These are phyloP conservation scores for Pelagia noctiluca DNA, from an alignment of 30 jellyfish, hydroid and myxozoan species.

Conservation along the genomic window DNA sequence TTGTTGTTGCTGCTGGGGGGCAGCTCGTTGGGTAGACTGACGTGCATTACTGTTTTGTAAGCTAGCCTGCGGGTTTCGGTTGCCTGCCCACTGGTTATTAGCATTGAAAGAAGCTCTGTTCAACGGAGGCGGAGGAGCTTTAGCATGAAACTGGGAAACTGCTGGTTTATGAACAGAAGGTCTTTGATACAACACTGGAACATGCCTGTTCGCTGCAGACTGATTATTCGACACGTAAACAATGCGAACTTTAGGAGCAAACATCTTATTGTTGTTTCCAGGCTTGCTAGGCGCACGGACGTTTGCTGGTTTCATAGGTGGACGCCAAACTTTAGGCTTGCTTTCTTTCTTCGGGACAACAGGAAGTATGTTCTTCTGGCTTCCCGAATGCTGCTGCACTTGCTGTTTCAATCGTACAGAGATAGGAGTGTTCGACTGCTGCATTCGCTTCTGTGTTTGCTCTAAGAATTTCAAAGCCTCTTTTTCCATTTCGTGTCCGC, in stretches of 20 bases:
- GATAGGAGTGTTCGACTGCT: constrained; percentile 38
- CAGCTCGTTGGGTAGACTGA: background rate
- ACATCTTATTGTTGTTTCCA: constrained; percentile 6
- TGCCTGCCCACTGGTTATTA: background rate
- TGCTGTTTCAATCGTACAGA: constrained; percentile 58
- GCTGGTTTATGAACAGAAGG: background rate
- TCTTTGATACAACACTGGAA: background rate
- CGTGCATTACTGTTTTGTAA: background rate
- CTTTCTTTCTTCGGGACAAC: constrained; percentile 52
- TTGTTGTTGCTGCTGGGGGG: background rate
- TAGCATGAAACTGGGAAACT: no score
- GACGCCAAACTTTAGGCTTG: background rate
- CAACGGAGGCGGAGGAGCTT: no score
- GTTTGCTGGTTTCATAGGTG: constrained; percentile 6
- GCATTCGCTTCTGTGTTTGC: constrained; percentile 32
- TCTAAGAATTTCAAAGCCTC: constrained; percentile 47
- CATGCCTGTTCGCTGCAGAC: constrained; percentile 26
- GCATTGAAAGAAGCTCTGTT: constrained; percentile 32
- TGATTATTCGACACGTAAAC: constrained; percentile 63
- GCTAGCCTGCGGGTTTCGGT: constrained; percentile 19
- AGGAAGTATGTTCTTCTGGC: constrained; percentile 59
- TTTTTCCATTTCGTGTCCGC: constrained; percentile 64
- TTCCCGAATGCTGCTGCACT: constrained; percentile 64
- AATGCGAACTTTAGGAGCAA: constrained; percentile 41
- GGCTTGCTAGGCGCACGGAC: background rate